Percentiles rank a stretch among this genome's conserved stretches.
phyloP scores from a whole-genome alignment of 2,113 vertebrate species.

The Struthio camelus region DNA sequence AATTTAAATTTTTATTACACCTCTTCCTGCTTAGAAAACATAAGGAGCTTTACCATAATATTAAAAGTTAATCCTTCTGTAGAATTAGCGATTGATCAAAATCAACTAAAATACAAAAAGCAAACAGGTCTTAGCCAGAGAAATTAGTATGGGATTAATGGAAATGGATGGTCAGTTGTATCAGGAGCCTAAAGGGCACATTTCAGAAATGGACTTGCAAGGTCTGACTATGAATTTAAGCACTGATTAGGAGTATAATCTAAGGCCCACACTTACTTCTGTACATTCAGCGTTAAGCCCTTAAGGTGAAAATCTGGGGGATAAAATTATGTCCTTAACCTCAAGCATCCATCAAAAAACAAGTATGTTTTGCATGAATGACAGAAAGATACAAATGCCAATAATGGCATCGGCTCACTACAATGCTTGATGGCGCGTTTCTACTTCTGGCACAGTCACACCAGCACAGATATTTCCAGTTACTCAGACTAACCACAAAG shows the following conservation, averaged over 20 bases:
- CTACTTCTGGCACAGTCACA: background rate
- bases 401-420: background rate
- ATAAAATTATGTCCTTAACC: background rate
- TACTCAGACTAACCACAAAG: background rate
- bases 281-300: background rate
- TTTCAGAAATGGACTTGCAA: background rate
- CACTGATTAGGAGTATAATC: background rate
- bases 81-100: slow-evolving; percentile 50
- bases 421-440: background rate
- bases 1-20: slow-evolving; percentile 29
- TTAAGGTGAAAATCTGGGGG: background rate
- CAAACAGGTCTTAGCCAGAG: background rate
- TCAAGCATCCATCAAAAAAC: background rate
- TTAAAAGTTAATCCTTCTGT: slow-evolving; percentile 49
- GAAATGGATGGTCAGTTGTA: background rate
- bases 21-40: background rate
- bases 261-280: background rate
- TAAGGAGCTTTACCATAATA: background rate
- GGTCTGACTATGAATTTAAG: background rate
- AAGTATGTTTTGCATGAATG: background rate
- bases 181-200: background rate
- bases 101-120: background rate
- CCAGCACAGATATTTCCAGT: background rate
- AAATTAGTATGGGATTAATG: background rate
- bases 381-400: background rate